Base-by-base conservation (phyloP, 2,888 invertebrate species). In the Azorinus chamasolen region DNA sequence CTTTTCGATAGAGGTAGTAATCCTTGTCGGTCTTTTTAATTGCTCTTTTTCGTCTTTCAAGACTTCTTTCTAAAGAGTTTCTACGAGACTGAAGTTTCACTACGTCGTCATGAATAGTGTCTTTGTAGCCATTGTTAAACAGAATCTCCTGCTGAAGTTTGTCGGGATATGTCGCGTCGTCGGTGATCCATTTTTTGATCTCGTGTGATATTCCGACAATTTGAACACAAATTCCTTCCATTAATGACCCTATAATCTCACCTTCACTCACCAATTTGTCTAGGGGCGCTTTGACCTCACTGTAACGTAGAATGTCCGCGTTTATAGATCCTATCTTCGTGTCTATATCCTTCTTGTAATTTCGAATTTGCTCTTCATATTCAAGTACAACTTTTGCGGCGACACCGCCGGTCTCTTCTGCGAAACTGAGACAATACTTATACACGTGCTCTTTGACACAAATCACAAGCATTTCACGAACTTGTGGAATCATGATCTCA, bases 371-470 rank as follows among this genome's bases (percentile, higher is more conserved):
- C 39, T 83, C 79, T 53, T 87, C 88, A 53, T 87, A 88, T 41
- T 86, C 85, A 6, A 69, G 46, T 10, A 88, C 84, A 0, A 87
- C 75, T 53, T 78, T 75, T 18, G 86, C 83, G 54, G 87, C 84
- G 8, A 85, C 54, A 18, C 85, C 83, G n/a, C 83, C 81, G 12
- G 84, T 78, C 66, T 87, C 86, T 58, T 87, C 86, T 16, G 83
- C 76, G 61, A 89, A 86, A 81, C 89, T 89, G 22, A 65, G 80
- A 41, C 88, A 89, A 54, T 86, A 87, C 64, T 84, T 87, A 43
- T 83, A 83, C 25, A 88, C 81, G 51, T 88, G 84, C 8, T 87
- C 77, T 16, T 87, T 78, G 1, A 84, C 71, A 68, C 87, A 88
- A 14, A 64, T 79, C 20, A 84, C 71, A 3, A 86, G 59, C 46